A percentile compares a stretch with the other conserved stretches of the same genome.
Evolutionary conservation across 1,140 invertebrate genomes (phyloP).

Genomic region (Scaptomyza hsui): DNA sequence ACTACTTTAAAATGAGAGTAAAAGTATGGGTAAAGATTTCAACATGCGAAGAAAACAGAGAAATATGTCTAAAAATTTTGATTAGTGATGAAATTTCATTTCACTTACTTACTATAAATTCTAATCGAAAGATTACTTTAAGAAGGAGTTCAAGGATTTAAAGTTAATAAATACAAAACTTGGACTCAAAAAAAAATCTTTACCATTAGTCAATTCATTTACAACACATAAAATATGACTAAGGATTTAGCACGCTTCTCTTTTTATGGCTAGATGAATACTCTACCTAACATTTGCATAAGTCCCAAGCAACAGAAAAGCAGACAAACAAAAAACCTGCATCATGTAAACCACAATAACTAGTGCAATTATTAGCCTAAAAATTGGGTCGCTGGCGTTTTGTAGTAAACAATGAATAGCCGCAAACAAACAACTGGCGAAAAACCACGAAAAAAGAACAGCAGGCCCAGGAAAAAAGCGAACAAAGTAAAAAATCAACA

Average conservation of each 20-base stretch:
- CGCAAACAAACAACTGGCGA: conserved; percentile 23
- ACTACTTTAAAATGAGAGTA: not conserved
- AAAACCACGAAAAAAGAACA: conserved; percentile 59
- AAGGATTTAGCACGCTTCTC: not conserved
- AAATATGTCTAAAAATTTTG: too few species aligned
- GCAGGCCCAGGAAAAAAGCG: conserved; percentile 38
- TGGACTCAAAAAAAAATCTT: not conserved
- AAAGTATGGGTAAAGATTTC: conserved; percentile 7
- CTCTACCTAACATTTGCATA: not conserved
- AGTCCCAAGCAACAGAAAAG: not conserved
- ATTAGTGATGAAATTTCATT: too few species aligned
- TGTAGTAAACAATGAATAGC: conserved; percentile 20
- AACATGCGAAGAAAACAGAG: not conserved
- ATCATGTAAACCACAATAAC: conserved; percentile 66
- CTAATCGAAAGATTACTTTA: too few species aligned
- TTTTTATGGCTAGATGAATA: not conserved
- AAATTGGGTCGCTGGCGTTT: conserved; percentile 57
- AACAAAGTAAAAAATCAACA: conserved; percentile 62
- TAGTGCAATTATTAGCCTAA: conserved; percentile 70
- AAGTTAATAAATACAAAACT: too few species aligned
- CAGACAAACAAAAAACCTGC: conserved; percentile 18
- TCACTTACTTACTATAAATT: too few species aligned
- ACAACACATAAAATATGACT: too few species aligned
- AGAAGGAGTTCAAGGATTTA: too few species aligned
- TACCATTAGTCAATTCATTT: not conserved